Conservation (phyloP, 92 coral and sea anemone genomes). For the Palythoa heliodiscus region DNA sequence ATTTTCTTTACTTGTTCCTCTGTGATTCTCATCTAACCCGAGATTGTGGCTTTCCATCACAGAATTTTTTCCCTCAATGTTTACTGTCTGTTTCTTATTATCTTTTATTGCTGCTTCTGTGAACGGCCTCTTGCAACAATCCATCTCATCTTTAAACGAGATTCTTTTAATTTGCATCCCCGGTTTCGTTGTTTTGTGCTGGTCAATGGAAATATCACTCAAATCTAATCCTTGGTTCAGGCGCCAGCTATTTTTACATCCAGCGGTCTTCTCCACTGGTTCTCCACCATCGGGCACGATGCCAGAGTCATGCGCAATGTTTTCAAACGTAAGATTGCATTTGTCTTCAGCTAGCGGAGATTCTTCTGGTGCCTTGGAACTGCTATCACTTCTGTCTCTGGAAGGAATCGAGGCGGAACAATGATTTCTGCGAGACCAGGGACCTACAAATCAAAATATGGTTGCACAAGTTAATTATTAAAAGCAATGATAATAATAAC, state of each 20-base stretch:
- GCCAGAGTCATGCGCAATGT: conserved; percentile 56
- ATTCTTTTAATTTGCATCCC: conserved; percentile 39
- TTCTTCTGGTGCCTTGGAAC: conserved; percentile 30
- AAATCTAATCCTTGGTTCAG: conserved; percentile 19
- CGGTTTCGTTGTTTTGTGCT: not conserved
- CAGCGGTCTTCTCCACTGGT: conserved; percentile 19
- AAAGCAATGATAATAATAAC: no score
- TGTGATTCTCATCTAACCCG: not conserved
- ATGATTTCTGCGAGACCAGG: conserved; percentile 49
- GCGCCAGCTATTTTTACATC: conserved; percentile 31
- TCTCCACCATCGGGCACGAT: conserved; percentile 60
- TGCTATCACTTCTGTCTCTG: conserved; percentile 34
- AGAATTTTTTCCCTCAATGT: no score
- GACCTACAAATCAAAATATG: conserved; percentile 23
- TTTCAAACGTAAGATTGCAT: conserved; percentile 19
- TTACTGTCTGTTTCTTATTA: not conserved
- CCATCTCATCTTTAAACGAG: conserved; percentile 56
- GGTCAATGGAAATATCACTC: not conserved
- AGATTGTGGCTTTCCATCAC: not conserved
- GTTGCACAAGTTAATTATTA: no score
- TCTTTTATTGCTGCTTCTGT: not conserved
- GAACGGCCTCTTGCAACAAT: not conserved
- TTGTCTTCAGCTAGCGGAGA: conserved; percentile 11
- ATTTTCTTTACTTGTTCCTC: not conserved
- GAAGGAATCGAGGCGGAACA: conserved; percentile 28